Evolutionary conservation across 1,140 invertebrate species (phyloP).

Genomic region (Papilio machaon): DNA sequence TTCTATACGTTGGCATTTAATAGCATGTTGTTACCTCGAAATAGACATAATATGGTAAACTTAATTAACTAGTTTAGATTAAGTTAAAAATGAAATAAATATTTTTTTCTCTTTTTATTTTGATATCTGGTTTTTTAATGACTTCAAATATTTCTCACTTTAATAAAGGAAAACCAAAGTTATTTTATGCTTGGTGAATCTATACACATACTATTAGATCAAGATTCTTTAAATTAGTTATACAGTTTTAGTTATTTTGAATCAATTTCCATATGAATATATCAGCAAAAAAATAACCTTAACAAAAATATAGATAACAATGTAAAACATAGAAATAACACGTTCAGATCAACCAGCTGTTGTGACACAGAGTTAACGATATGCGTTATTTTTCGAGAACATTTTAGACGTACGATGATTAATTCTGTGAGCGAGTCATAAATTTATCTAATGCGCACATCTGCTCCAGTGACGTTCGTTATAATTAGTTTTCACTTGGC

Average conservation of each 20-base stretch:
- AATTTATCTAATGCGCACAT: constrained; percentile 36
- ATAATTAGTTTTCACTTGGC: constrained; percentile 32
- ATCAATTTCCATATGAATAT: too few relatives aligned
- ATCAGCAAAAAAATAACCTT: neutral
- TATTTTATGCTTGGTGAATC: too few relatives aligned
- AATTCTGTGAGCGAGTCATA: constrained; percentile 23
- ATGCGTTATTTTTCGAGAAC: constrained; percentile 22
- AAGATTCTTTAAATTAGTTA: too few relatives aligned
- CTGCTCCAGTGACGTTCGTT: constrained; percentile 33
- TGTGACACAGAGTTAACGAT: neutral
- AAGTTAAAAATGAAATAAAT: too few relatives aligned
- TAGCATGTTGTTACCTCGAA: neutral
- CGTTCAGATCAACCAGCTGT: constrained; percentile 12
- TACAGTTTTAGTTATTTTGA: too few relatives aligned
- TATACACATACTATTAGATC: too few relatives aligned
- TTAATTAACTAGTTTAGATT: too few relatives aligned
- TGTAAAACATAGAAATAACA: neutral
- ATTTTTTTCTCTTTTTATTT: too few relatives aligned
- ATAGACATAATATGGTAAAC: too few relatives aligned
- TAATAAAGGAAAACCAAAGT: too few relatives aligned
- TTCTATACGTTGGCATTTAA: neutral
- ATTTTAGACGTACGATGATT: constrained; percentile 16
- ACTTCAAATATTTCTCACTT: too few relatives aligned
- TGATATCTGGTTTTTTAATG: too few relatives aligned
- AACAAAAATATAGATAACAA: neutral